Evolutionary conservation across 2,797 vertebrate genomes (phyloP), one percentile per base, ranked within the genome.

Genomic region (Linurgus olivaceus): DNA sequence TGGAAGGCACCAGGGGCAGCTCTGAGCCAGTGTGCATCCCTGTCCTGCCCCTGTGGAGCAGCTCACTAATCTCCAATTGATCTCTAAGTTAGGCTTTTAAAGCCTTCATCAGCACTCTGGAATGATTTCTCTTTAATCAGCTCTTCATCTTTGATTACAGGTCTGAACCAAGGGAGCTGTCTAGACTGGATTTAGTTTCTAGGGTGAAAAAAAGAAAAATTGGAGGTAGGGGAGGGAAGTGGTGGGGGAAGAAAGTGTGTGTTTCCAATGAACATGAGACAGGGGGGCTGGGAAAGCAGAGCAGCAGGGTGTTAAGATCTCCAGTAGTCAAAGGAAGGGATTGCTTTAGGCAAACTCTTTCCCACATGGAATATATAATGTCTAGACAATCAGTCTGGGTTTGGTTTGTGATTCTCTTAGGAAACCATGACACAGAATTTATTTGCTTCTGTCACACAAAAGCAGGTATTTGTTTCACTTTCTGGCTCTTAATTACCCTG

Each of bases 361-460:
- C 93, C 96, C 67, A 38, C 63, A 65, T 96, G 96, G 93, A 93
- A 87, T 96, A 94, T 94, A 90, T 76, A 67, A 74, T 91, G 96
- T 97, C 97, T 98, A 98, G 97, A 98, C 93, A 54, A 92, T 90
- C 48, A 90, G 94, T 97, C 96, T 98, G 96, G 92, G 88, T 97
- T 97, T 98, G 96, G 94, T 95, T 96, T 96, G 89, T 17, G 74
- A 93, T 85, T 97, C 94, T 90, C 83, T 96, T 96, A 79, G 93
- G 96, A 97, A 96, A 96, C 87, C 13, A 0, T 87, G 96, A 93
- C 93, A 90, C 19, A 17, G 76, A 96, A 76, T 82, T 79, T 94
- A 96, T 97, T 97, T 97, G 80, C 88, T 93, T 91, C 87, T 83
- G 83, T 96, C 94, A 78, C 70, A 96, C 88, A 92, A 94, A 88